Evolutionary conservation across 2,113 vertebrate species (phyloP).

Genomic region (Copsychus sechellarum): DNA sequence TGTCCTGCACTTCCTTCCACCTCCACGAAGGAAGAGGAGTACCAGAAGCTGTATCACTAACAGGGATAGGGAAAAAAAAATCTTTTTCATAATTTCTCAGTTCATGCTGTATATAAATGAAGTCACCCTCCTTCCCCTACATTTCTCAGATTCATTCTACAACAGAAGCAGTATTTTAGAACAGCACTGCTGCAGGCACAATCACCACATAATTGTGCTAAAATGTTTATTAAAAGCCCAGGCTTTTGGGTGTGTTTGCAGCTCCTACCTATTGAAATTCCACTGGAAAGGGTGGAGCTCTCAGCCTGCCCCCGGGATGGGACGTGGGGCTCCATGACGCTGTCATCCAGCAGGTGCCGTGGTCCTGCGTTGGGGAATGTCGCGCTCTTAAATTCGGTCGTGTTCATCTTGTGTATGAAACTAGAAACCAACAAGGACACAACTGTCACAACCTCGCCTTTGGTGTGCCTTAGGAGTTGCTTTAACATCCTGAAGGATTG

Average conservation of each 20-base stretch:
- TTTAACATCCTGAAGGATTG: background rate
- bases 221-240: background rate
- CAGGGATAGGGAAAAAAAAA: background rate
- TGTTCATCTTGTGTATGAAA: constrained; percentile 98
- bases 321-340: constrained; percentile 93
- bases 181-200: background rate
- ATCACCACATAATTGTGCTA: fast-evolving
- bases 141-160: too few relatives aligned
- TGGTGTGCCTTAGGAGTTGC: background rate
- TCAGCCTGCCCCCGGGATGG: constrained; percentile 90
- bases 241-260: background rate
- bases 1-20: background rate
- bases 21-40: background rate
- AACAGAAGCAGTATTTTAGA: background rate
- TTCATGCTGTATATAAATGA: background rate
- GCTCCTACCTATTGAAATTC: constrained; percentile 92
- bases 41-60: background rate
- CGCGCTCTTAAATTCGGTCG: constrained; percentile 94
- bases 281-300: constrained; percentile 95
- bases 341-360: constrained; percentile 94
- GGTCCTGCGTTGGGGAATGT: constrained; percentile 97
- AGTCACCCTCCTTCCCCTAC: background rate
- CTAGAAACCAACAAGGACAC: constrained; percentile 61
- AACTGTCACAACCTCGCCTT: background rate
- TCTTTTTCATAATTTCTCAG: background rate